Percentiles rank a stretch among this genome's conserved stretches.
These are phyloP conservation scores for Psettodes erumei DNA, from an alignment of 2,113 vertebrate genomes.

Conservation along the genomic window DNA sequence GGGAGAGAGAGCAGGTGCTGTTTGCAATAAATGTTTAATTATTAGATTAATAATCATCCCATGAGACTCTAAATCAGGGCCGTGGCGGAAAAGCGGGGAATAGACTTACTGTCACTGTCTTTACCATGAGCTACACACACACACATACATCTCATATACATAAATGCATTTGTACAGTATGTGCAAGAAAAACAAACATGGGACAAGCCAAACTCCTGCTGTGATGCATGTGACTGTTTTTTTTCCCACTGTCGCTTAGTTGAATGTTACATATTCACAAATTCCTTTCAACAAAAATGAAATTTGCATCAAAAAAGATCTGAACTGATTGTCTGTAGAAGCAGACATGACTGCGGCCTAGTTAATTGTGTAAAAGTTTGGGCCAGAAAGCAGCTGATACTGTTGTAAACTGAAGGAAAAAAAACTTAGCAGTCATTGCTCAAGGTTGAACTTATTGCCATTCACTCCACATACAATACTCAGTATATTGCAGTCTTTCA, in stretches of 20 bases:
- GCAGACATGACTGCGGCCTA: neutral
- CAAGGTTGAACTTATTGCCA: neutral
- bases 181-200: constrained; percentile 47
- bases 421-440: neutral
- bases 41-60: constrained; percentile 91
- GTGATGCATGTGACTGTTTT: constrained; percentile 8
- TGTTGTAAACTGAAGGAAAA: neutral
- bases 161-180: constrained; percentile 29
- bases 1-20: constrained; percentile 89
- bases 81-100: constrained; percentile 46
- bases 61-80: constrained; percentile 66
- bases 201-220: constrained; percentile 16
- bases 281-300: neutral
- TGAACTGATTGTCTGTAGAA: neutral
- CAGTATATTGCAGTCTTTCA: neutral
- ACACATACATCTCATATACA: constrained; percentile 34
- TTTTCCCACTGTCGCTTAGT: constrained; percentile 5
- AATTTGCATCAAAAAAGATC: neutral
- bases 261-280: too few relatives aligned
- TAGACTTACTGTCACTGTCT: constrained; percentile 72
- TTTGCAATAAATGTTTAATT: constrained; percentile 92
- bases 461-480: neutral
- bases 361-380: neutral
- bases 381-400: neutral
- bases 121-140: constrained; percentile 28